These are phyloP conservation scores for Ganaspis sp. DNA, from an alignment of 1,140 invertebrate genomes.

Conservation along the genomic window DNA sequence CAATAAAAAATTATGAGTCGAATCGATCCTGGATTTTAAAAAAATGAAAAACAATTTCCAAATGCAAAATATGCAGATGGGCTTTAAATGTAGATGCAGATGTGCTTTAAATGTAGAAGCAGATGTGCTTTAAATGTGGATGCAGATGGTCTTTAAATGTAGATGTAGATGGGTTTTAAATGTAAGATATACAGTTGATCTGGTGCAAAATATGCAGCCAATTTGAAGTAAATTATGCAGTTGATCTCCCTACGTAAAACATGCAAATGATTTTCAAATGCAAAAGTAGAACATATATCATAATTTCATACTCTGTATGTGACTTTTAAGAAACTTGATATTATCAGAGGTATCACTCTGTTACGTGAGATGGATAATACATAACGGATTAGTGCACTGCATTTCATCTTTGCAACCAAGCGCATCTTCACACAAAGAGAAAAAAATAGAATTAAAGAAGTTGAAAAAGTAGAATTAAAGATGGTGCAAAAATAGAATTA, in stretches of 20 bases:
- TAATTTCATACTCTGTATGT: background rate
- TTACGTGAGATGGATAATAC: constrained; percentile 17
- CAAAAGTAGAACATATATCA: background rate
- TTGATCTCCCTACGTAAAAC: background rate
- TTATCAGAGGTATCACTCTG: constrained; percentile 11
- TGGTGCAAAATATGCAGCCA: too few relatives aligned
- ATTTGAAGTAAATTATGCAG: too few relatives aligned
- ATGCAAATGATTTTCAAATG: background rate
- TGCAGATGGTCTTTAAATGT: background rate
- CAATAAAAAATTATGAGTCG: background rate
- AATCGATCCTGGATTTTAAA: background rate
- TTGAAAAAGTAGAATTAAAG: too few relatives aligned
- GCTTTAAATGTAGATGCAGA: background rate
- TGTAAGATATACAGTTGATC: too few relatives aligned
- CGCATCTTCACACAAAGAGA: background rate
- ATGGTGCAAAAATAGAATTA: too few relatives aligned
- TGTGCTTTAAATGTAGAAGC: background rate
- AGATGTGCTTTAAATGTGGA: background rate
- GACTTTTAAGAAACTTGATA: constrained; percentile 11
- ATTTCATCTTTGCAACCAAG: background rate
- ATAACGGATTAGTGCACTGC: background rate
- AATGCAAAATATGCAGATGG: background rate
- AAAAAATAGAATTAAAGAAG: background rate
- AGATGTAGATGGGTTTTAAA: background rate
- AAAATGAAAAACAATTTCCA: too few relatives aligned